A percentile compares a stretch with the other conserved stretches of the same genome.
Evolutionary conservation across 2,888 invertebrate species (phyloP).

Genomic region (Coenonympha glycerion): DNA sequence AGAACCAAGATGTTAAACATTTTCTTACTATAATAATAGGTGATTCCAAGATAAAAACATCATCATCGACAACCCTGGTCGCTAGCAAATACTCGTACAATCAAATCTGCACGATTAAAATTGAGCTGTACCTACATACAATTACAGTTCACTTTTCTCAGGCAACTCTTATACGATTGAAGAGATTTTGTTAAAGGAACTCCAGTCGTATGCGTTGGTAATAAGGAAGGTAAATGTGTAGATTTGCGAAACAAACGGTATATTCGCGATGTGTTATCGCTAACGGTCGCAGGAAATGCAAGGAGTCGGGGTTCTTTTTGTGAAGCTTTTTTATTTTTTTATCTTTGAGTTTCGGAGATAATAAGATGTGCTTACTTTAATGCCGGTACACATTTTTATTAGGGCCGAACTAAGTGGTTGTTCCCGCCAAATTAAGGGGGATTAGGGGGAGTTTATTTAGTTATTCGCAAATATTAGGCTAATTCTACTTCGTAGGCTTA

Average conservation of each 20-base stretch:
- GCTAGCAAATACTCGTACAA: no score
- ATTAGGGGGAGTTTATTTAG: no score
- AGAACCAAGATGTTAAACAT: no score
- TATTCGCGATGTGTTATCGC: conserved; percentile 23
- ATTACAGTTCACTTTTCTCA: neutral
- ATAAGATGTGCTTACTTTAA: neutral
- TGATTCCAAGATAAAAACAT: no score
- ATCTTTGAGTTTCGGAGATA: conserved; percentile 9
- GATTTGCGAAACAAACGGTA: conserved; percentile 16
- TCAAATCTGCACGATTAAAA: neutral
- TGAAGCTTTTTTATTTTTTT: conserved; percentile 9
- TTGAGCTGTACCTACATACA: neutral
- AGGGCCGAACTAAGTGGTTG: no score
- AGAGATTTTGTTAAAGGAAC: neutral
- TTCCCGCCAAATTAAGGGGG: no score
- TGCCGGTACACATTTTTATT: neutral
- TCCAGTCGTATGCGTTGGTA: neutral
- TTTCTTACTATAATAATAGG: no score
- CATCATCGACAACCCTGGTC: conserved; percentile 1
- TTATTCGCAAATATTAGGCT: no score
- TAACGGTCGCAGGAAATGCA: conserved; percentile 22
- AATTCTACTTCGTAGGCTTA: no score
- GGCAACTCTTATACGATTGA: neutral
- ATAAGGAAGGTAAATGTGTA: neutral
- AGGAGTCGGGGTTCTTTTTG: conserved; percentile 18